Base-by-base conservation (phyloP, 2,113 vertebrate genomes). In the Romanogobio albipinnatus region DNA sequence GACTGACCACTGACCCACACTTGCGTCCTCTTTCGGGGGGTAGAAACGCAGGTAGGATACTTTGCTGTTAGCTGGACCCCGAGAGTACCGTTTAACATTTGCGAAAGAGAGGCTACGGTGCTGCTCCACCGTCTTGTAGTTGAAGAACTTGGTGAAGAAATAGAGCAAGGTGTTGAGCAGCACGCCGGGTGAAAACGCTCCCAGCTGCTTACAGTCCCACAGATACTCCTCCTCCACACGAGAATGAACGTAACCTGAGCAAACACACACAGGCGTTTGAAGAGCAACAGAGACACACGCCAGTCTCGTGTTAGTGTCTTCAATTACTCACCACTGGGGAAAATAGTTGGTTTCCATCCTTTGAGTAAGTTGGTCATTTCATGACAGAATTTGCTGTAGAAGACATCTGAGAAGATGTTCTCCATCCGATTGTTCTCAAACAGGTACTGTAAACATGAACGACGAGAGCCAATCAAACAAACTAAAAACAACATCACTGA, bases 351-450 rank as follows among this genome's bases (percentile, higher is more conserved):
- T 85, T 96, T 95, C 95, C 97, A 99, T 89, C 93, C 95, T 92
- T 95, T 96, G 92, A 99, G 92, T 82, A 96, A 93, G 85, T 93
- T 96, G 76, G 96, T 97, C 90, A 99, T 95, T 89, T 97, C 97
- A 87, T 93, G 94, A 91, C 97, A 97, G 93, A 99, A 99, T 92
- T 93, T 94, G 82, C 93, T 95, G 94, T 99, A 99, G 93, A 98
- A 98, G 71, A 95, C 93, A 91, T 99, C 98, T 76, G 97, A 97
- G 93, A 99, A 99, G 92, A 99, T 99, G 94, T 99, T 99, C 92
- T 99, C 98, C 96, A 99, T 96, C 82, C 98, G 96, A 87, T 96
- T 95, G 87, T 99, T 99, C 90, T 99, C 96, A 95, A 99, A 98
- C 88, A 99, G 95, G 90, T 97, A 95, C 98, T 99, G 74, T 87